Conservation (phyloP, 2,888 invertebrate genomes). For the Ariolimax columbianus region DNA sequence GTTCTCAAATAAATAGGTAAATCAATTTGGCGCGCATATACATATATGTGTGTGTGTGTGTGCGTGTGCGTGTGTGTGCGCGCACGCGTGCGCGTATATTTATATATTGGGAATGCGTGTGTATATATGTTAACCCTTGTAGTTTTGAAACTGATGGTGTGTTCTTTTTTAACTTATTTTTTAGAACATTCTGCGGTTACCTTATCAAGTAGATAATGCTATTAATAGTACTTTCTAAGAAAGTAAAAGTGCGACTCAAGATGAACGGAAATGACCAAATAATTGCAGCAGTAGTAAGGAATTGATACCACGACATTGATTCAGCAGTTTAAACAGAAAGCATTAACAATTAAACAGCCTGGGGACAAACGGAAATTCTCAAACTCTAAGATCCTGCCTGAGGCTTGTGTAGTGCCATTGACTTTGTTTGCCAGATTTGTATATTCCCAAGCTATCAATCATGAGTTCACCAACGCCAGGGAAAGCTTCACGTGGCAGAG, state of each 20-base stretch:
- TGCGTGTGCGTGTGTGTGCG: no score
- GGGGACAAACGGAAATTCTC: not conserved
- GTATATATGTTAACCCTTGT: no score
- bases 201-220: not conserved
- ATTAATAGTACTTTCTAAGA: not conserved
- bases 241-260: not conserved
- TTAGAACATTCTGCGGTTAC: not conserved
- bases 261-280: not conserved
- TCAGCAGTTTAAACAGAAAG: not conserved
- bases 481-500: slow-evolving; percentile 3
- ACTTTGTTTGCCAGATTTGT: not conserved
- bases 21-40: no score
- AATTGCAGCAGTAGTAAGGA: not conserved
- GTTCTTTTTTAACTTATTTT: not conserved
- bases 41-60: no score
- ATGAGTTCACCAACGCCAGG: slow-evolving; percentile 44
- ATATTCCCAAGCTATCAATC: not conserved
- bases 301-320: not conserved
- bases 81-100: no score
- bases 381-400: not conserved
- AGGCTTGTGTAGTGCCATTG: not conserved
- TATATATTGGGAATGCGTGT: no score
- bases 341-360: not conserved
- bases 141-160: not conserved
- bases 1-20: no score